phyloP scores from a whole-genome alignment of 2,888 invertebrate genomes.

The Amaurobius ferox region DNA sequence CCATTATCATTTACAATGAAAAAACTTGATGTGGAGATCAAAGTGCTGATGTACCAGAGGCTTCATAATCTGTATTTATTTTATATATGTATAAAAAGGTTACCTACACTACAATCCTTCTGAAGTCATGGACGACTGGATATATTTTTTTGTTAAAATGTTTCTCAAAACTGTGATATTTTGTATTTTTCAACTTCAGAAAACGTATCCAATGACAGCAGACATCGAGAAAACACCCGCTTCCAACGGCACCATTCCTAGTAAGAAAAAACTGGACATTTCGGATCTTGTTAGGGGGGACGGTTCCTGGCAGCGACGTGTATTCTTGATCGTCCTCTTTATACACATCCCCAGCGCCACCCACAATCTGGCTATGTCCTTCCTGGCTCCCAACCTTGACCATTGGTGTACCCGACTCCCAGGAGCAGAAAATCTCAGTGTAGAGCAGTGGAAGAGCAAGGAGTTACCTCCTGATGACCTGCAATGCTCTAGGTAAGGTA shows the following conservation, averaged over 20 bases:
- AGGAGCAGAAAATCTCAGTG: conserved; percentile 9
- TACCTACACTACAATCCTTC: too few species aligned
- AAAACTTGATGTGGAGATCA: too few species aligned
- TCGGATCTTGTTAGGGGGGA: conserved; percentile 36
- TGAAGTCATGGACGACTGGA: too few species aligned
- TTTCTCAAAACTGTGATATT: too few species aligned
- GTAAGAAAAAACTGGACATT: conserved; percentile 21
- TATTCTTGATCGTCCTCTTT: conserved; percentile 23
- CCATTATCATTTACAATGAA: too few species aligned
- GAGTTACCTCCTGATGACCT: conserved; percentile 11
- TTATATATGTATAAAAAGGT: too few species aligned
- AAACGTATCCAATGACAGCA: too few species aligned
- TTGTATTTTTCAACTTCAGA: too few species aligned
- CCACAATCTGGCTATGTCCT: conserved; percentile 87
- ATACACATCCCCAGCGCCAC: conserved; percentile 85
- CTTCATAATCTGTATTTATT: too few species aligned
- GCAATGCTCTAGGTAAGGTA: conserved; percentile 12
- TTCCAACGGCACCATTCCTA: neutral
- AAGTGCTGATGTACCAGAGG: too few species aligned
- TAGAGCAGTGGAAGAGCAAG: conserved; percentile 30
- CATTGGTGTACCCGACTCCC: conserved; percentile 85
- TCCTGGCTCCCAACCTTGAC: conserved; percentile 83
- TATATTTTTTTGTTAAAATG: too few species aligned
- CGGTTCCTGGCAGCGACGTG: conserved; percentile 30
- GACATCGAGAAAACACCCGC: too few species aligned